Evolutionary conservation across 2,888 invertebrate genomes (phyloP).

Genomic region (Parasteatoda lunata): DNA sequence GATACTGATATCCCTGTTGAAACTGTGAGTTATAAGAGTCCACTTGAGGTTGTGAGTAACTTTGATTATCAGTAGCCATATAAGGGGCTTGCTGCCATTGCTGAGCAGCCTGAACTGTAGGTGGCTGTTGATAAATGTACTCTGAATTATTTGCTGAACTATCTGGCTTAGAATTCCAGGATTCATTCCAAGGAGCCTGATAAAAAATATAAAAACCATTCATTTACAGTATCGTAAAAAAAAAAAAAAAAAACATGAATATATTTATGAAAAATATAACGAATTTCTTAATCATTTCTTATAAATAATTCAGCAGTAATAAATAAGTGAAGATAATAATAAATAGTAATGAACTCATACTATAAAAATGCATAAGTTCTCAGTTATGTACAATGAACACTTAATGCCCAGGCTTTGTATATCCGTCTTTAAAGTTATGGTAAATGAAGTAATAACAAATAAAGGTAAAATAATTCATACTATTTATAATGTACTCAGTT

Average conservation of each 20-base stretch:
- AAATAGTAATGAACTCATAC: no score
- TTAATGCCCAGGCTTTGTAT: no score
- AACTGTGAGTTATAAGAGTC: constrained; percentile 1
- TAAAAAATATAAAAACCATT: neutral
- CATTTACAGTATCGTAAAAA: neutral
- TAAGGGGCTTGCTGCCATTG: constrained; percentile 25
- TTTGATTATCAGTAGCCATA: constrained; percentile 36
- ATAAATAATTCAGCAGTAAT: no score
- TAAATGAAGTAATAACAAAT: no score
- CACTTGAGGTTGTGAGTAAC: constrained; percentile 29
- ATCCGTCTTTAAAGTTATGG: no score
- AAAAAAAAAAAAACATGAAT: neutral
- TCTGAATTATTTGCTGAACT: neutral
- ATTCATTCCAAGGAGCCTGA: constrained; percentile 32
- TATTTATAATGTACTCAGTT: no score
- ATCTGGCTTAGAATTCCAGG: constrained; percentile 24
- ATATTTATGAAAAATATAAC: neutral
- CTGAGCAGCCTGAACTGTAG: constrained; percentile 4
- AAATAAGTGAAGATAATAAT: no score
- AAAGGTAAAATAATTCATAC: no score
- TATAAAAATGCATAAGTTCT: no score
- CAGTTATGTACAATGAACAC: no score
- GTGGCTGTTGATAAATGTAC: constrained; percentile 41
- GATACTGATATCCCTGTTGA: constrained; percentile 29
- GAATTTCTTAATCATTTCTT: no score